These are phyloP conservation scores for Cydia strobilella DNA, from an alignment of 1,140 invertebrate species.

Conservation along the genomic window DNA sequence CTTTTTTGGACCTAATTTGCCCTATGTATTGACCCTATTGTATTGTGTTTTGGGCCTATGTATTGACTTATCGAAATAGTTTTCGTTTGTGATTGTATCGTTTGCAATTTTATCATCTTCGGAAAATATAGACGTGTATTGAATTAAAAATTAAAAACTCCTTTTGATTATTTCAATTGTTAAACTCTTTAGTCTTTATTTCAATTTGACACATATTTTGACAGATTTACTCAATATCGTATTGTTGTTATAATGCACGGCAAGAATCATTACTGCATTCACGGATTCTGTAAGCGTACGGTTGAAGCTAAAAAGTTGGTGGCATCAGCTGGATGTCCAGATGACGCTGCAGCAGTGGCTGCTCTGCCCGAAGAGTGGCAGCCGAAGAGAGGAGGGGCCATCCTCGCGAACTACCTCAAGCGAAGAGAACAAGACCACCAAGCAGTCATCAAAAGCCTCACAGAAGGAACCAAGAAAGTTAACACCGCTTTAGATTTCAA, in stretches of 20 bases:
- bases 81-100: background rate
- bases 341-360: slow-evolving; percentile 57
- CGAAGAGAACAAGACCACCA: slow-evolving; percentile 52
- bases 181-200: background rate
- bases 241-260: background rate
- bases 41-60: no score
- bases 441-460: slow-evolving; percentile 41
- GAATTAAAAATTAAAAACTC: background rate
- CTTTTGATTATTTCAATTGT: background rate
- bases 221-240: background rate
- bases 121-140: background rate
- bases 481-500: slow-evolving; percentile 56
- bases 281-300: background rate
- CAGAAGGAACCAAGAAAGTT: slow-evolving; percentile 40
- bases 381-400: slow-evolving; percentile 51
- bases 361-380: slow-evolving; percentile 55
- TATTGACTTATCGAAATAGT: background rate
- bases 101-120: background rate
- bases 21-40: no score
- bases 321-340: slow-evolving; percentile 44
- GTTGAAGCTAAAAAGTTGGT: slow-evolving; percentile 28
- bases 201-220: background rate
- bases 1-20: no score
- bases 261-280: background rate
- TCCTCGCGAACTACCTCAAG: slow-evolving; percentile 58